Base-by-base conservation (phyloP, 2,113 vertebrate genomes). In the Poicephalus gulielmi region DNA sequence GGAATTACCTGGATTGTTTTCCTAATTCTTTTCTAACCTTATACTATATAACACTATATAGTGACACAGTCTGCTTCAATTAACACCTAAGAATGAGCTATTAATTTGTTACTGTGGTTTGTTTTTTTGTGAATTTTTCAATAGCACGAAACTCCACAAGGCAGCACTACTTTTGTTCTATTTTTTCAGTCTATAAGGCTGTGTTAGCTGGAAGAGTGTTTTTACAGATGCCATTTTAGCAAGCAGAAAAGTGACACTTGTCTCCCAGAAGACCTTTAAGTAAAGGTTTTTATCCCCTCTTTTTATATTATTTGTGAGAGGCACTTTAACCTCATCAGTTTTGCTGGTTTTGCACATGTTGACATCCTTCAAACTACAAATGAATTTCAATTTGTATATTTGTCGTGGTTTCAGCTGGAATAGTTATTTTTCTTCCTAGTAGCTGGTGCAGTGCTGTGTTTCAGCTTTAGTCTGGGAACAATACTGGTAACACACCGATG, bases 201-300 rank as follows among this genome's bases (percentile, higher is more conserved):
- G 8, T 31, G 35, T 90, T 91, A 95, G 47, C 63, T 74, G 37
- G 52, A 93, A 96, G 30, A 43, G 35, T 60, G 44, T 67, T 96
- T 97, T 97, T 80, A 93, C 37, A 78, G 52, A 39, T 87, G 55
- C 6, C 81, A 70, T 89, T 95, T 93, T 94, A 92, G 35, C 69
- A 79, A 20, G 73, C 6, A 84, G 41, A 47, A 91, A 84, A 91
- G 73, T 85, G 64, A 83, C 68, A 90, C 39, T 81, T 83, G 9
- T 90, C 37, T 97, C 87, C 73, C 70, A 41, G 63, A 96, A 95
- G 64, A 81, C 64, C 52, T 43, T n/a, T 35, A 89, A 94, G 59
- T 74, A 79, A 90, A 92, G 28, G 23, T 9, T 35, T 91, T 77
- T 66, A 50, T 50, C 9, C 24, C 10, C 7, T 69, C 25, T 31